phyloP scores from a whole-genome alignment of 2,113 vertebrate genomes.

The Pangasianodon hypophthalmus region DNA sequence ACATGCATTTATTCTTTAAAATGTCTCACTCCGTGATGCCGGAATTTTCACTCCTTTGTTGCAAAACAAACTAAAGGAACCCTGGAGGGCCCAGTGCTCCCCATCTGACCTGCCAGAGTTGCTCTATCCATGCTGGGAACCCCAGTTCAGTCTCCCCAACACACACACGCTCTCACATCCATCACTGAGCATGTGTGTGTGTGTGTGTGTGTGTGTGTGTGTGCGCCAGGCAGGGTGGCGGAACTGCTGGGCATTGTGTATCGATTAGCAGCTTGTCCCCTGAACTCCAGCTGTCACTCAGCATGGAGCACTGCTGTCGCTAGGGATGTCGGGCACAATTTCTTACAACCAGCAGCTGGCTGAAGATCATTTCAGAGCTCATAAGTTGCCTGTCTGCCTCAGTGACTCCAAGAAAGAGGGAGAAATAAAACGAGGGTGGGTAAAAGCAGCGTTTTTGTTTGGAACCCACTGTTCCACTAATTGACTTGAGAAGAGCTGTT shows the following conservation, averaged over 20 bases:
- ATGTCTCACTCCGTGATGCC: not conserved
- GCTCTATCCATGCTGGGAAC: not conserved
- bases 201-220: not conserved
- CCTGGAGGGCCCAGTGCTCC: conserved; percentile 2
- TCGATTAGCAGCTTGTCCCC: conserved; percentile 51
- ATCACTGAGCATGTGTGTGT: not conserved
- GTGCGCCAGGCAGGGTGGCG: conserved; percentile 17
- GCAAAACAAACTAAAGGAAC: conserved; percentile 8
- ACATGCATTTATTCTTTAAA: not conserved
- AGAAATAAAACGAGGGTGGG: not conserved
- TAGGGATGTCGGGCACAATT: conserved; percentile 33
- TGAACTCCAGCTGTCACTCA: conserved; percentile 54
- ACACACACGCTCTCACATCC: conserved; percentile 33
- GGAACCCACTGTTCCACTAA: conserved; percentile 16
- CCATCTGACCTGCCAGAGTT: not conserved
- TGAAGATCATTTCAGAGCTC: conserved; percentile 45
- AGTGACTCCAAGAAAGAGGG: conserved; percentile 15
- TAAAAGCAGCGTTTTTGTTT: not conserved
- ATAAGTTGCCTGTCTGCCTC: conserved; percentile 40
- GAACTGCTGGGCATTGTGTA: conserved; percentile 34
- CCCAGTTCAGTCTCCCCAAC: conserved; percentile 8
- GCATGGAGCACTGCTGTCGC: conserved; percentile 35
- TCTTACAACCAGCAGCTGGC: conserved; percentile 44
- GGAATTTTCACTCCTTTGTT: not conserved
- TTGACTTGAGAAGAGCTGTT: not conserved